Evolutionary conservation across 2,797 vertebrate species (phyloP), one percentile per base, ranked within the genome.

Genomic region (Pteropus rufus): DNA sequence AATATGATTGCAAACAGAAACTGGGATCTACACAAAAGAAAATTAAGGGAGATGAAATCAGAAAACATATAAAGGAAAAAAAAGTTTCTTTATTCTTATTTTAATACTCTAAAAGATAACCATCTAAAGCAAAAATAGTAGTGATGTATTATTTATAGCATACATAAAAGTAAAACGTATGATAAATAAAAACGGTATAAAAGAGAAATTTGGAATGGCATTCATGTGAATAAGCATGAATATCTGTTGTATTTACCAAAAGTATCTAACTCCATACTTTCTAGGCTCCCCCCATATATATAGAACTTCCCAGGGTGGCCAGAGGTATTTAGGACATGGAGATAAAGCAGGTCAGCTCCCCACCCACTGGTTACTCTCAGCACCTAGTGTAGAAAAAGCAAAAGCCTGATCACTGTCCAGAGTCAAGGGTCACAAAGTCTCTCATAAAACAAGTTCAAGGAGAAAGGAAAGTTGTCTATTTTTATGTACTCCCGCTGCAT

Each of bases 51-150:
- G 7, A 77, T 86, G 6, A 75, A 95, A 62, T 92, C 18, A 15
- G 19, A 81, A 79, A 73, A 34, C 18, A 49, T 65, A 82, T 80
- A 62, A 91, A 82, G 10, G 21, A 24, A 80, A 87, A 79, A 93
- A 82, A 85, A 49, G 34, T 62, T 39, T 62, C 34, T 90, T 95
- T 64, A 24, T 83, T 83, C 54, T 46, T 82, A 70, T 86, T 95
- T 82, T 81, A 95, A 80, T 3, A 54, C 5, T 29, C 21, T 89
- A 85, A 82, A 91, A 76, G 15, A 73, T 54, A 90, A 92, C 29
- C 31, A 10, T 86, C 69, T 80, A 64, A 87, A 77, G 34, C 34
- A 79, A 91, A 96, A 82, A 64, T 64, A 87, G 39, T 36, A 85
- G 58, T 26, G 82, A 77, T 65, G 36, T 29, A 41, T 62, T 87